Evolutionary conservation across 35 echinoderm and acorn worm species (phyloP).

Genomic region (Acanthaster planci): DNA sequence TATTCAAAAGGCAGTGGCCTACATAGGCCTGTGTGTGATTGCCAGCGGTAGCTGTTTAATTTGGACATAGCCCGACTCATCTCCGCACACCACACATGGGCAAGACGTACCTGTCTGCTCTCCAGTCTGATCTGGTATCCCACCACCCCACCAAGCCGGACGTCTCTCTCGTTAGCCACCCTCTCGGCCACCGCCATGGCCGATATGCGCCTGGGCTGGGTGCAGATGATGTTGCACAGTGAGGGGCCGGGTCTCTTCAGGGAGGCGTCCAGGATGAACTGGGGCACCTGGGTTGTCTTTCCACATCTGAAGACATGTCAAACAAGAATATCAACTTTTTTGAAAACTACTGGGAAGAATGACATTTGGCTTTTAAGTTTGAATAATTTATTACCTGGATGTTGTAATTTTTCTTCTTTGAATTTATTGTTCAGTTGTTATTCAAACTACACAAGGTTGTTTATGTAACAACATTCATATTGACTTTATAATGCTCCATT

Average conservation of each 20-base stretch:
- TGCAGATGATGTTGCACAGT: constrained; percentile 76
- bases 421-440: too few relatives aligned
- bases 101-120: constrained; percentile 44
- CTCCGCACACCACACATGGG: background rate
- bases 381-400: too few relatives aligned
- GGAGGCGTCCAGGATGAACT: constrained; percentile 82
- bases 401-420: too few relatives aligned
- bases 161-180: constrained; percentile 76
- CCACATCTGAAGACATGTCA: constrained; percentile 55
- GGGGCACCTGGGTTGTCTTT: constrained; percentile 94
- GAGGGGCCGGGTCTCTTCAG: background rate
- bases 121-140: constrained; percentile 65
- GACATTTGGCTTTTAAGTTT: too few relatives aligned
- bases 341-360: too few relatives aligned
- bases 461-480: too few relatives aligned
- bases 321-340: too few relatives aligned
- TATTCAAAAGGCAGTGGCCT: too few relatives aligned
- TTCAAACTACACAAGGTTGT: too few relatives aligned
- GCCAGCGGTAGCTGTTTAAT: background rate
- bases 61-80: background rate
- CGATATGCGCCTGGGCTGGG: constrained; percentile 92
- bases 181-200: constrained; percentile 78
- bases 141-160: constrained; percentile 64
- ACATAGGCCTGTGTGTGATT: too few relatives aligned
- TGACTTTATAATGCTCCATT: too few relatives aligned